Evolutionary conservation across 2,888 invertebrate species (phyloP), one percentile per base, ranked within the genome.

Genomic region (Phalera bucephala): DNA sequence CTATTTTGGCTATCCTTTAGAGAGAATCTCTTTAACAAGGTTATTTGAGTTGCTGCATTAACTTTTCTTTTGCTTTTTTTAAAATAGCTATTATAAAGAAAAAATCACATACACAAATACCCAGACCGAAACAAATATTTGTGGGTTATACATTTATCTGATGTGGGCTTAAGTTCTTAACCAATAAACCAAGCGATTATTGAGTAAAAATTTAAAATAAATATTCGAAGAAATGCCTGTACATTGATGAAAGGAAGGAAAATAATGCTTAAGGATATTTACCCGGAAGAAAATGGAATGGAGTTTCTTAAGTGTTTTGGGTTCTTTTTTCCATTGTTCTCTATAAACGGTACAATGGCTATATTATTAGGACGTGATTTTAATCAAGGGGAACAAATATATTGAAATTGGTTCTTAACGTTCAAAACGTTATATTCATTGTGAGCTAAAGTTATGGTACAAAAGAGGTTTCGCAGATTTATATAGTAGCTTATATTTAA

Each of bases 21-120:
- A 52, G 47, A 48, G 34, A 51, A 50, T 55, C 53, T 57, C 44
- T 55, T 53, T 63, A 73, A 69, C 54, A 56, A 60, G 53, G 57
- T 64, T 66, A 61, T 67, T 67, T 52, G 46, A 46, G 43, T 48
- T 45, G 59, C 55, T 67, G 56, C 50, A 52, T 63, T 45, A 49
- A n/a, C n/a, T n/a, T n/a, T n/a, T n/a, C n/a, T n/a, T n/a, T n/a
- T n/a, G n/a, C n/a, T n/a, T n/a, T n/a, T n/a, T n/a, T n/a, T n/a
- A n/a, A n/a, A n/a, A n/a, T n/a, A n/a, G n/a, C n/a, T n/a, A n/a
- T n/a, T n/a, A n/a, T n/a, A n/a, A n/a, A n/a, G n/a, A n/a, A n/a
- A n/a, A n/a, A n/a, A n/a, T n/a, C n/a, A n/a, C n/a, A n/a, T n/a
- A n/a, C n/a, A n/a, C n/a, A n/a, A n/a, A n/a, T n/a, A n/a, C n/a